A percentile compares a stretch with the other conserved stretches of the same genome.
Conservation (phyloP, 2,888 invertebrate genomes). For the Amphipoea oculea region DNA sequence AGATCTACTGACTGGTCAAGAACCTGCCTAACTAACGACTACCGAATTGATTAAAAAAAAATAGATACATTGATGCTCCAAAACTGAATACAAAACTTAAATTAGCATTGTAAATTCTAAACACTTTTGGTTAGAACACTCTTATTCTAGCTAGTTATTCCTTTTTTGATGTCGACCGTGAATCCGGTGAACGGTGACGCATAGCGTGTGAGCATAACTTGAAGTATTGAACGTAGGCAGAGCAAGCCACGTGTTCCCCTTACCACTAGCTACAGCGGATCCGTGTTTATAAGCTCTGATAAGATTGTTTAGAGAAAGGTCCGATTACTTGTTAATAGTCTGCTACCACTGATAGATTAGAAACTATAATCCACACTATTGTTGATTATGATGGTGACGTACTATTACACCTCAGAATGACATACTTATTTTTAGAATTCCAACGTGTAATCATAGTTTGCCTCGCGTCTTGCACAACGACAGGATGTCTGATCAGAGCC, state of each 20-base stretch:
- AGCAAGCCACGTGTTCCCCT: slow-evolving; percentile 44
- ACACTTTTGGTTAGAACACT: not conserved
- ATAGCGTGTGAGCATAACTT: slow-evolving; percentile 19
- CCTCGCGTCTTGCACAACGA: not conserved
- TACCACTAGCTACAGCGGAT: not conserved
- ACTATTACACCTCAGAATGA: not conserved
- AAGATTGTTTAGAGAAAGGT: slow-evolving; percentile 39
- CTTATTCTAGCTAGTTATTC: slow-evolving; percentile 18
- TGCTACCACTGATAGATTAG: slow-evolving; percentile 27
- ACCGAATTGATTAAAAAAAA: slow-evolving; percentile 15
- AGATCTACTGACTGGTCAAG: not conserved
- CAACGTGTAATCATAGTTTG: slow-evolving; percentile 15
- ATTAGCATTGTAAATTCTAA: not conserved
- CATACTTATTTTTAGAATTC: slow-evolving; percentile 18
- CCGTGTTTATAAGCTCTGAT: slow-evolving; percentile 42
- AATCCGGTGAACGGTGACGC: slow-evolving; percentile 24
- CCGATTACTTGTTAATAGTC: slow-evolving; percentile 29
- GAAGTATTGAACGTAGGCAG: slow-evolving; percentile 8
- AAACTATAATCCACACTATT: slow-evolving; percentile 21
- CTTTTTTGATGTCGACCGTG: slow-evolving; percentile 6
- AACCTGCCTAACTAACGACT: not conserved
- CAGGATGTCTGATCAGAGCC: not conserved
- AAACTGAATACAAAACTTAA: slow-evolving; percentile 8
- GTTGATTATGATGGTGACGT: slow-evolving; percentile 18
- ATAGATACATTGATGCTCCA: not conserved